phyloP scores from a whole-genome alignment of 2,888 invertebrate genomes.

The Zygaena filipendulae region DNA sequence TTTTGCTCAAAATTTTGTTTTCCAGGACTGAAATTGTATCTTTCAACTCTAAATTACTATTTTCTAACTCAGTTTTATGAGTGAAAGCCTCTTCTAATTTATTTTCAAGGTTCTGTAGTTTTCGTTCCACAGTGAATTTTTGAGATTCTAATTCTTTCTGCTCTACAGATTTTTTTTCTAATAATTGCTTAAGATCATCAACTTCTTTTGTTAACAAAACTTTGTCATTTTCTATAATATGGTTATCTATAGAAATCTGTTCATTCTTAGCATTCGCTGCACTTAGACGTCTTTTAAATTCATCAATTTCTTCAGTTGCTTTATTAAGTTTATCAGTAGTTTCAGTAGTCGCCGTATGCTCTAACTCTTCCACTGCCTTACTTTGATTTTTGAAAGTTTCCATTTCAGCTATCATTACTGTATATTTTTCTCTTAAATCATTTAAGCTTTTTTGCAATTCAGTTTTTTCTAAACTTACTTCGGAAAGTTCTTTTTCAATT shows the following conservation, averaged over 20 bases:
- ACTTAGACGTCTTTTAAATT: constrained; percentile 43
- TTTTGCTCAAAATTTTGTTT: constrained; percentile 23
- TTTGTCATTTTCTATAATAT: constrained; percentile 62
- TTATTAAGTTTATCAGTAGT: constrained; percentile 31
- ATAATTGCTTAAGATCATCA: constrained; percentile 44
- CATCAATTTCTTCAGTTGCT: constrained; percentile 44
- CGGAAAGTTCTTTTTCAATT: constrained; percentile 63
- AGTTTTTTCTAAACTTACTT: constrained; percentile 47
- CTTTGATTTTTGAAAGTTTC: constrained; percentile 49
- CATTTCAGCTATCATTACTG: constrained; percentile 51
- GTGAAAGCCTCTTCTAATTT: constrained; percentile 26
- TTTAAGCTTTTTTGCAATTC: constrained; percentile 60
- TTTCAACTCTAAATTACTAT: constrained; percentile 26
- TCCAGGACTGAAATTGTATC: constrained; percentile 23
- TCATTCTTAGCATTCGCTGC: constrained; percentile 48
- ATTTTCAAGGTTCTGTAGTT: constrained; percentile 34
- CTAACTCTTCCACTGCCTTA: constrained; percentile 57
- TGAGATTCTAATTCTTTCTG: constrained; percentile 29
- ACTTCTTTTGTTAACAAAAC: constrained; percentile 51
- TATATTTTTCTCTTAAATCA: constrained; percentile 64
- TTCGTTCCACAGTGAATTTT: constrained; percentile 34
- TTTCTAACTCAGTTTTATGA: constrained; percentile 27
- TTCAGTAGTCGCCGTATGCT: constrained; percentile 39
- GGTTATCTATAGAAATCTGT: constrained; percentile 59
- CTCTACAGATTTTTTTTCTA: constrained; percentile 27